Base-by-base conservation (phyloP, 2,888 invertebrate species). In the Chelonus formosanus region DNA sequence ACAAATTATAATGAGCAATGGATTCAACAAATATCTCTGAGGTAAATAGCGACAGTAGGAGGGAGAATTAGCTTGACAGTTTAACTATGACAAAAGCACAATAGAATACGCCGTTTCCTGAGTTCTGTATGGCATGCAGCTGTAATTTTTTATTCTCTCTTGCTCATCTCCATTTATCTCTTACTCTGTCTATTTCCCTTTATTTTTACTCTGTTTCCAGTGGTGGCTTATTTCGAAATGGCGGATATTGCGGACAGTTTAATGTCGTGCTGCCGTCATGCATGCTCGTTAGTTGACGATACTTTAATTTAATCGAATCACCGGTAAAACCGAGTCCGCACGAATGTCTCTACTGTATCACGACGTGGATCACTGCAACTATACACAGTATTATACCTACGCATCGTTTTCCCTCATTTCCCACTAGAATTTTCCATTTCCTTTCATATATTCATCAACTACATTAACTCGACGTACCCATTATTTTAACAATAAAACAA, bases 71-170 rank as follows among this genome's bases (percentile, higher is more conserved):
- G 77, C 76, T 76, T 79, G 82, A 81, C 83, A 82, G 82, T 82
- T 83, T 81, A 83, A 80, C 82, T 81, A 83, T 80, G 82, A 81
- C 83, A 81, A 81, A 80, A 77, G 77, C 76, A 84, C 84, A 84
- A 84, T 84, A 82, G 83, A 83, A 83, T 82, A 75, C 75, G 75
- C 73, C 78, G 81, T 80, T 83, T 84, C 83, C 84, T 81, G 83
- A 78, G 76, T 58, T 60, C 67, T 64, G 59, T 72, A 75, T 76
- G 75, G 76, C 56, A 48, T 73, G 73, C 74, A 63, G 72, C 62
- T 68, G 67, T 67, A 62, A 61, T 69, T 63, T 67, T 45, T 64
- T 67, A 67, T 63, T 56, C 62, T 55, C 36, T 53, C 63, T 40
- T 54, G 56, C 67, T 63, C 63, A 48, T 61, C 63, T 67, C 45